These are phyloP conservation scores for Apogon talboti DNA, from an alignment of 2,797 vertebrate genomes.

Conservation along the genomic window DNA sequence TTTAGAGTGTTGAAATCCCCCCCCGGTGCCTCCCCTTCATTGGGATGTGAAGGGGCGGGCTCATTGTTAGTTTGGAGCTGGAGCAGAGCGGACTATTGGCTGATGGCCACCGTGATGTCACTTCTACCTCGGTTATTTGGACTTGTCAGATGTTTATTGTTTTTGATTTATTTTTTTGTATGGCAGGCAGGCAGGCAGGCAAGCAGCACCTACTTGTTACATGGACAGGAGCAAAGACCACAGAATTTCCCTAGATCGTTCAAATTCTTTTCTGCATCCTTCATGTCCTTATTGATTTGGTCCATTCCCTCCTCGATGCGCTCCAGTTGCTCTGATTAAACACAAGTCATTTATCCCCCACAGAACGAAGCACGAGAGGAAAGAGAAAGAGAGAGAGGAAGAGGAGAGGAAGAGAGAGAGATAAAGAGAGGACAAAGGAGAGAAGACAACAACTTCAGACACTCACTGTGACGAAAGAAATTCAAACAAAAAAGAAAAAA, in stretches of 20 bases:
- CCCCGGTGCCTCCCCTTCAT: conserved; percentile 34
- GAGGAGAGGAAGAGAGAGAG: conserved; percentile 66
- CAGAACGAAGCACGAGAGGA: conserved; percentile 95
- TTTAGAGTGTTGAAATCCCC: conserved; percentile 85
- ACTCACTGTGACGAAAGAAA: conserved; percentile 96
- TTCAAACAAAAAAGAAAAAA: conserved; percentile 88
- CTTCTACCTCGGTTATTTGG: conserved; percentile 67
- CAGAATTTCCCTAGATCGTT: conserved; percentile 99
- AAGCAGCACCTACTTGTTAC: conserved; percentile 99
- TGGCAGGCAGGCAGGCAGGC: conserved; percentile 77
- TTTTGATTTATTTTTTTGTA: conserved; percentile 66
- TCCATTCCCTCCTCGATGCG: conserved; percentile 99
- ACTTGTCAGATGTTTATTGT: conserved; percentile 48
- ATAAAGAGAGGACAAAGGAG: conserved; percentile 83
- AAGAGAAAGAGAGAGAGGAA: conserved; percentile 69
- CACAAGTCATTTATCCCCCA: conserved; percentile 97
- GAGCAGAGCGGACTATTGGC: conserved; percentile 74
- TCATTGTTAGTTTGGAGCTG: conserved; percentile 44
- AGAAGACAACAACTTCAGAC: conserved; percentile 97
- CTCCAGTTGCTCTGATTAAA: conserved; percentile 99
- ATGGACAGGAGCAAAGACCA: conserved; percentile 99
- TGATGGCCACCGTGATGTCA: conserved; percentile 74
- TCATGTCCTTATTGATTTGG: conserved; percentile 99
- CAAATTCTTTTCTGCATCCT: conserved; percentile 99
- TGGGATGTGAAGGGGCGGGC: conserved; percentile 44